Percentiles rank a stretch among this genome's conserved stretches.
Conservation (phyloP, 2,888 invertebrate species). For the Morpho achilles region DNA sequence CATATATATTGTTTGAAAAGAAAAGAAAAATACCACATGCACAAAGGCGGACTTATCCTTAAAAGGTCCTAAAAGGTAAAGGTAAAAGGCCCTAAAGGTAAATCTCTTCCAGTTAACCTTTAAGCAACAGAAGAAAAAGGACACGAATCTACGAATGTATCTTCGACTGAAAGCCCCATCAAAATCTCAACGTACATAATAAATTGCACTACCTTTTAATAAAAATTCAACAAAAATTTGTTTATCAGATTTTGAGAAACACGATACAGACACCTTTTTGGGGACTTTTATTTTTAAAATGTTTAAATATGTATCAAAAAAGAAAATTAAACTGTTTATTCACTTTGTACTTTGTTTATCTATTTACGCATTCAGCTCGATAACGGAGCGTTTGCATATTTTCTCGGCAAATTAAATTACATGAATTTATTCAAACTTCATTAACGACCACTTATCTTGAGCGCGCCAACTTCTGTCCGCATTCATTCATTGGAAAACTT, state of each 20-base stretch:
- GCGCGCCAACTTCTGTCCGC: slow-evolving; percentile 4
- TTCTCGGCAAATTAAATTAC: slow-evolving; percentile 4
- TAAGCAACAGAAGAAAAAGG: no score
- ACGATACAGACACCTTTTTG: no score
- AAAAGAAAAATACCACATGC: no score
- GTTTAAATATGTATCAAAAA: neutral
- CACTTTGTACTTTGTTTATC: slow-evolving; percentile 1
- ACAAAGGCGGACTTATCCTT: no score
- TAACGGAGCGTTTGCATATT: slow-evolving; percentile 5
- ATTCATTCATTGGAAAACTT: slow-evolving; percentile 5
- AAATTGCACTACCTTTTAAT: neutral
- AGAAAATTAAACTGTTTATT: neutral
- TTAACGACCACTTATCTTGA: slow-evolving; percentile 3
- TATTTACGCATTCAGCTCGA: neutral
- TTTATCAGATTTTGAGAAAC: neutral
- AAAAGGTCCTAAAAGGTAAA: no score
- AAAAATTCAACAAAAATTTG: neutral
- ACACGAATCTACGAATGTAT: no score
- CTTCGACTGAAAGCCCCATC: no score
- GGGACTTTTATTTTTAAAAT: no score
- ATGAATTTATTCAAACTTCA: slow-evolving; percentile 9
- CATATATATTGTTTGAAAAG: no score
- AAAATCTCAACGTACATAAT: neutral
- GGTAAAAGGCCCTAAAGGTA: no score
- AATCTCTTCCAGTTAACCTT: no score